Evolutionary conservation across 2,797 vertebrate species (phyloP).

Genomic region (Linurgus olivaceus): DNA sequence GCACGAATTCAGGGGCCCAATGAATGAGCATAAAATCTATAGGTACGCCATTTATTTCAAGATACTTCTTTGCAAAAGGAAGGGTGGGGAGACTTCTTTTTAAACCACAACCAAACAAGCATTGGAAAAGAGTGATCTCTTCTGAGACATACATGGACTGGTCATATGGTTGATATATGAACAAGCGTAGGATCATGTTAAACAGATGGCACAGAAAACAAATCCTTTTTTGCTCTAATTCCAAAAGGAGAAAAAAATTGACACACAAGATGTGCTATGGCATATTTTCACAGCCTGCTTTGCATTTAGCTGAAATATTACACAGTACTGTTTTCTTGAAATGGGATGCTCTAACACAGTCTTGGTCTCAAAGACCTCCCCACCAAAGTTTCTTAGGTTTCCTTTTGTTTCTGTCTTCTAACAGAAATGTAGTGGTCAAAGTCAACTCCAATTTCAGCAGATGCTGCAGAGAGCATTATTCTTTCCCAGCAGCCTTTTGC

Average conservation of each 20-base stretch:
- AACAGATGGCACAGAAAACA: not conserved
- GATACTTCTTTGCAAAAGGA: not conserved
- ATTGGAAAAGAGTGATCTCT: not conserved
- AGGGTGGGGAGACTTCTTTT: not conserved
- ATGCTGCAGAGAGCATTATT: not conserved
- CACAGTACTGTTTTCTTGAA: not conserved
- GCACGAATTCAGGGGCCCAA: not conserved
- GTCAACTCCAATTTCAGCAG: not conserved
- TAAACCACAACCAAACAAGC: not conserved
- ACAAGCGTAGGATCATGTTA: accelerated
- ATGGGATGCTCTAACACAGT: not conserved
- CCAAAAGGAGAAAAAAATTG: not conserved
- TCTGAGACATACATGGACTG: not conserved
- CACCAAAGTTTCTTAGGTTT: not conserved
- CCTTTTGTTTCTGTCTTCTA: not conserved
- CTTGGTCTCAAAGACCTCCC: not conserved
- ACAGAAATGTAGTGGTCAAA: not conserved
- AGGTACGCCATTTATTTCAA: not conserved
- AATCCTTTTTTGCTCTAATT: not conserved
- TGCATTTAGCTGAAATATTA: not conserved
- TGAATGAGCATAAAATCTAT: not conserved
- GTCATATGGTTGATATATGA: not conserved
- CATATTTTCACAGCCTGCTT: not conserved
- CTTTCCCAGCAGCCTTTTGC: not conserved
- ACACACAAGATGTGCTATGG: not conserved